Evolutionary conservation across 2,797 vertebrate genomes (phyloP).

Genomic region (Catharus ustulatus): DNA sequence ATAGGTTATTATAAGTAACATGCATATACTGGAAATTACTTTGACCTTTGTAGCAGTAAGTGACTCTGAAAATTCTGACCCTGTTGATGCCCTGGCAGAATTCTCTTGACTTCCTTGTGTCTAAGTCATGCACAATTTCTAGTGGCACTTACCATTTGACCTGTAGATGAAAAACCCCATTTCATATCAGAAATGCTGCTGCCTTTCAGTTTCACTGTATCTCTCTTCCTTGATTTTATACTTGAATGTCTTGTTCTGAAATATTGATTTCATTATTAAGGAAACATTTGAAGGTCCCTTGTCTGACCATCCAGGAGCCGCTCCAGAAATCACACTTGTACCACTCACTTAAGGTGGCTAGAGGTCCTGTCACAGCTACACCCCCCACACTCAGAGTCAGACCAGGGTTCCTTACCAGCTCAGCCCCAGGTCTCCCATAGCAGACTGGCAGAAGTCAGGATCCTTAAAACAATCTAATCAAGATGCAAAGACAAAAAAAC

Average conservation of each 20-base stretch:
- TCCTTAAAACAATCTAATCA: background rate
- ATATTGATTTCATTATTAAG: background rate
- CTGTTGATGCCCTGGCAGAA: background rate
- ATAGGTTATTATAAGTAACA: background rate
- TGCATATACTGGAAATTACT: background rate
- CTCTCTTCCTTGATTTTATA: background rate
- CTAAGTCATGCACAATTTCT: background rate
- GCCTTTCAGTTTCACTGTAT: background rate
- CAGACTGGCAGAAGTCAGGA: fast-evolving
- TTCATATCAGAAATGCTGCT: background rate
- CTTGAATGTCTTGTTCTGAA: background rate
- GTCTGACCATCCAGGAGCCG: background rate
- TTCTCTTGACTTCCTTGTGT: background rate
- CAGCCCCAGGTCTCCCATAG: background rate
- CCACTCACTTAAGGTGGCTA: background rate
- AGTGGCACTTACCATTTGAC: background rate
- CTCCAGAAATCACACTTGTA: background rate
- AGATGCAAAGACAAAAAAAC: background rate
- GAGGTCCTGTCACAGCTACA: too few relatives aligned
- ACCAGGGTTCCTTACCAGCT: background rate
- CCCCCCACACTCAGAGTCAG: background rate
- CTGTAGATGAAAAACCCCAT: background rate
- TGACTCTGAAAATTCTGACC: background rate
- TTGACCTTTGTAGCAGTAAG: background rate
- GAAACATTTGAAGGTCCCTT: background rate